Evolutionary conservation across 2,797 vertebrate genomes (phyloP).

Genomic region (Propithecus deckenii): DNA sequence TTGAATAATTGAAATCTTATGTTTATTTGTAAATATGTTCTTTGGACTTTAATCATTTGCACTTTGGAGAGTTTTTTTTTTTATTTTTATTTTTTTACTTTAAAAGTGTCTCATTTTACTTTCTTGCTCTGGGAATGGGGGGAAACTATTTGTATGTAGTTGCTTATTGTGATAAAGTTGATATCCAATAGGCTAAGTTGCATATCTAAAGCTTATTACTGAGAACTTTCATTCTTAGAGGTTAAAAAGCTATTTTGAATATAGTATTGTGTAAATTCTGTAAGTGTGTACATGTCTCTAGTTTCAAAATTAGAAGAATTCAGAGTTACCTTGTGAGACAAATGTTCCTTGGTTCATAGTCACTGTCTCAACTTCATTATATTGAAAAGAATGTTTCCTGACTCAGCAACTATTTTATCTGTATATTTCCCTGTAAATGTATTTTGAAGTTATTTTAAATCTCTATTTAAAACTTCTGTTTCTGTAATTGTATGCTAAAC

Average conservation of each 20-base stretch:
- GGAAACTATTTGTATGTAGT: background rate
- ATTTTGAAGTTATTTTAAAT: constrained; percentile 64
- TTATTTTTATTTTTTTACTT: constrained; percentile 22
- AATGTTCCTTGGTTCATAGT: constrained; percentile 19
- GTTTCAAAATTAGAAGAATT: constrained; percentile 28
- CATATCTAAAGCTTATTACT: constrained; percentile 16
- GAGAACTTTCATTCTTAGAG: constrained; percentile 31
- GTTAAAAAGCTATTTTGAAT: constrained; percentile 52
- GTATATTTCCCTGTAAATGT: constrained; percentile 57
- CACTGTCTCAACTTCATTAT: background rate
- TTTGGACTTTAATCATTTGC: constrained; percentile 26
- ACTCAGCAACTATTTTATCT: constrained; percentile 44
- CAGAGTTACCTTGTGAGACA: background rate
- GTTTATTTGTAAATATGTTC: constrained; percentile 40
- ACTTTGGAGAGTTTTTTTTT: background rate
- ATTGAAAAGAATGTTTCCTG: constrained; percentile 19
- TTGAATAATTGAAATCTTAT: constrained; percentile 39
- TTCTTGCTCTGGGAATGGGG: background rate
- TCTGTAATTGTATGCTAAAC: constrained; percentile 43
- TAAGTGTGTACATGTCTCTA: constrained; percentile 49
- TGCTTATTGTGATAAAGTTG: constrained; percentile 29
- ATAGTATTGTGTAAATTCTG: constrained; percentile 43
- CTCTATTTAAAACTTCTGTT: constrained; percentile 56
- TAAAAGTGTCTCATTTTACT: constrained; percentile 33
- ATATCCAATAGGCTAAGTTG: background rate